These are phyloP conservation scores for Trichacis sp. DNA, from an alignment of 2,888 invertebrate species.

Conservation along the genomic window DNA sequence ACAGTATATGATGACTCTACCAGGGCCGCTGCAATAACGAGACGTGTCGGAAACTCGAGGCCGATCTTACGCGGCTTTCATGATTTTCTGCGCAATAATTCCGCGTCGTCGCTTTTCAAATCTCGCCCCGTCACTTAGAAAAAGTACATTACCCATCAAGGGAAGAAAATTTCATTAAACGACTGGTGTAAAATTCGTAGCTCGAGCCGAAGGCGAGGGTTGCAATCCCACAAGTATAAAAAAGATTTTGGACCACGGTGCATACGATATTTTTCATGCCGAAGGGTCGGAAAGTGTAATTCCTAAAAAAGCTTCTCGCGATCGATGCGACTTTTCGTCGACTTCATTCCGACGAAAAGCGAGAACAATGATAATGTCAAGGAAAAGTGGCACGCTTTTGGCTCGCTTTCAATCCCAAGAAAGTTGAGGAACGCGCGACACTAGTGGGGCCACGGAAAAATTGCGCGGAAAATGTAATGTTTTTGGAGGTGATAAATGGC, in stretches of 20 bases:
- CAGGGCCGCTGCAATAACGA: conserved; percentile 65
- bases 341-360: not conserved
- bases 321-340: not conserved
- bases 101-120: no score
- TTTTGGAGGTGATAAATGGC: not conserved
- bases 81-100: not conserved
- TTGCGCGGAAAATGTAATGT: not conserved
- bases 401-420: conserved; percentile 20
- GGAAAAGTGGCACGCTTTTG: conserved; percentile 20
- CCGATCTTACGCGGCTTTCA: conserved; percentile 44
- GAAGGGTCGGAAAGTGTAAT: no score
- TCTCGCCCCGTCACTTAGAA: no score
- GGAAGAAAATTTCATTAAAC: no score
- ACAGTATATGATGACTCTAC: conserved; percentile 39
- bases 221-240: no score
- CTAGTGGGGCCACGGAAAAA: conserved; percentile 10
- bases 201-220: no score
- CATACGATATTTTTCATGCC: no score
- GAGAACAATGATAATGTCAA: not conserved
- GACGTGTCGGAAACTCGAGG: conserved; percentile 63
- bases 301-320: no score
- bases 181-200: no score
- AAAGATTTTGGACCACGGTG: no score
- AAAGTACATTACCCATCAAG: no score
- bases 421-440: conserved; percentile 31